Percentiles rank a stretch among this genome's conserved stretches.
These are phyloP conservation scores for Aspidoscelis tigris DNA, from an alignment of 2,113 vertebrate genomes.

Conservation along the genomic window DNA sequence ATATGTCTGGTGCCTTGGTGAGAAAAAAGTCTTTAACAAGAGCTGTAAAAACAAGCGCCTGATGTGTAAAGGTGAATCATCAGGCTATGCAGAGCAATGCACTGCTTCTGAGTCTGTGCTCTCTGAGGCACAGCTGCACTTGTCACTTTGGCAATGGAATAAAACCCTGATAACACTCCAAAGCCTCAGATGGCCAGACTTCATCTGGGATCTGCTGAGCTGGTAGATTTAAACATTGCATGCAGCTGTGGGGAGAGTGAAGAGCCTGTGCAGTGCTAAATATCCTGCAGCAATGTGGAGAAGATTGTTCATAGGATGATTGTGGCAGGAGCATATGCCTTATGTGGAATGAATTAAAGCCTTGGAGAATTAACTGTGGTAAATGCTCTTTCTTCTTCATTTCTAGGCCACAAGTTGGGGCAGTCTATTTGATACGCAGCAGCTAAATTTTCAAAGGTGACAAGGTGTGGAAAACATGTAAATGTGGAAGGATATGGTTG, in stretches of 20 bases:
- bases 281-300: not conserved
- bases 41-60: not conserved
- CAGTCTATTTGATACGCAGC: not conserved
- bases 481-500: not conserved
- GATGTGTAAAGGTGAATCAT: constrained; percentile 10
- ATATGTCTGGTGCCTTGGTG: constrained; percentile 1
- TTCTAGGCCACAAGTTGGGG: not conserved
- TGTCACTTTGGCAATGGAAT: not conserved
- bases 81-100: not conserved
- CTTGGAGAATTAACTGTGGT: not conserved
- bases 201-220: not conserved
- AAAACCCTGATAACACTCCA: not conserved
- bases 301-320: not conserved
- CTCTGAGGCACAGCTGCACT: not conserved
- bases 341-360: not conserved
- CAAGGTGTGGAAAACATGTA: not conserved
- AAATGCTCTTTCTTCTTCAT: not conserved
- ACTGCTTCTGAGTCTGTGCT: not conserved
- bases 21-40: constrained; percentile 15
- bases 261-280: too few species aligned
- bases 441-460: not conserved
- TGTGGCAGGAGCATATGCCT: not conserved
- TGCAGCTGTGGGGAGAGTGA: not conserved
- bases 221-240: not conserved
- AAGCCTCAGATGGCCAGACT: not conserved